Conservation (phyloP, 2,113 vertebrate genomes). For the Capra hircus region DNA sequence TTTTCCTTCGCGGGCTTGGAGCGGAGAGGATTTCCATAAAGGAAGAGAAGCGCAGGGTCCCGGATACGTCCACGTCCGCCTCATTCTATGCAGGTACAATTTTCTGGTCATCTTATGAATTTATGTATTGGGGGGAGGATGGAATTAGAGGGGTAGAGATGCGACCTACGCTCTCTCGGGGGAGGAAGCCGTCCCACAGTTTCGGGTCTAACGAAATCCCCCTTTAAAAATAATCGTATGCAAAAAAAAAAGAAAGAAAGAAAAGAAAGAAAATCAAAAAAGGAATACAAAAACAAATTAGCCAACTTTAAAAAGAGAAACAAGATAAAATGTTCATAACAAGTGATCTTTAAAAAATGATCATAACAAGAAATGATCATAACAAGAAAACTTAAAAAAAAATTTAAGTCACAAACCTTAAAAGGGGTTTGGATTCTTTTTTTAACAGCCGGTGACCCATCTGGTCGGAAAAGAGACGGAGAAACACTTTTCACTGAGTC, state of each 20-base stretch:
- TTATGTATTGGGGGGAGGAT: not conserved
- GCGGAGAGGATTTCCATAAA: slow-evolving; percentile 22
- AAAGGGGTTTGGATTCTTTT: slow-evolving; percentile 52
- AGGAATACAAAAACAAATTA: not conserved
- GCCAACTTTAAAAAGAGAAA: slow-evolving; percentile 31
- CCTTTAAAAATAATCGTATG: not conserved
- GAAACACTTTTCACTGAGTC: not conserved
- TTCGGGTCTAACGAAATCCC: slow-evolving; percentile 69
- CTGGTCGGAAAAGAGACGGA: not conserved
- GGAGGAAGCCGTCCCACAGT: not conserved
- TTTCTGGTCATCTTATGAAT: slow-evolving; percentile 39
- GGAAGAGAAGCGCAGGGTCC: not conserved
- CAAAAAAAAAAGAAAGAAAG: not conserved
- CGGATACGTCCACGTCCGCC: not conserved
- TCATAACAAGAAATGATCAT: not conserved
- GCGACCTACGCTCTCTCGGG: not conserved
- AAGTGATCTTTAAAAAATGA: not conserved
- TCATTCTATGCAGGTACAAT: slow-evolving; percentile 61
- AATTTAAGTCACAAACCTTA: slow-evolving; percentile 27
- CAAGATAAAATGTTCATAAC: not conserved
- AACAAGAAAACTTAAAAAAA: slow-evolving; percentile 29
- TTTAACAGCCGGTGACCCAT: not conserved
- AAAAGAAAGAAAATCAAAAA: not conserved
- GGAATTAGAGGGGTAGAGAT: not conserved
- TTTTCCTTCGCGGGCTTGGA: slow-evolving; percentile 23